Base-by-base conservation (phyloP, 1,140 invertebrate species). In the Protaetia brevitarsis region DNA sequence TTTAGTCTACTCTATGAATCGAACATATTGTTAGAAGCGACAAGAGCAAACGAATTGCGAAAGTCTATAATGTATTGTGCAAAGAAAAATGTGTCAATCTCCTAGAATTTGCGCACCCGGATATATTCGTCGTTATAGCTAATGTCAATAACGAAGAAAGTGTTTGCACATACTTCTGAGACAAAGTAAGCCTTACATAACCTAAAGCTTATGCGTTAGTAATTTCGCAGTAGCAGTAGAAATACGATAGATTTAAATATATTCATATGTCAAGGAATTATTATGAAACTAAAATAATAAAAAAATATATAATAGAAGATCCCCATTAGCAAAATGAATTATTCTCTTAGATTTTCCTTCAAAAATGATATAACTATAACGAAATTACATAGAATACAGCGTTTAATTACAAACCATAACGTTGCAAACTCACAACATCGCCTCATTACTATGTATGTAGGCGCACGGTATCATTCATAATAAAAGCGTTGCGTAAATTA, bases 31-130 rank as follows among this genome's bases (percentile, higher is more conserved):
- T 51, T 51, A 51, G 26, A 23, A 16, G 41, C n/a, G 16, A 16
- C 41, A 3, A 51, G 26, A 51, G 41, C 13, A 23, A 19, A 5
- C 19, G 19, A 19, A 23, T 23, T 19, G 41, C 41, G 41, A 51
- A 51, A 51, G 41, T 23, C 26, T 51, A n/a, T n/a, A 51, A 51
- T 51, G 16, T 23, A 37, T 37, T 23, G 19, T 51, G 6, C 13
- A 19, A 23, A 51, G 16, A 51, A 51, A 51, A 51, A 51, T 51
- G 19, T 51, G 41, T 23, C 41, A 51, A 51, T 51, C 11, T 51
- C 41, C 26, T 37, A 16, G 34, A 37, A 51, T 51, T 51, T 51
- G 13, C 41, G 26, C 26, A 51, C 41, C 41, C 19, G 41, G 5
- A 51, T 51, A 23, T 23, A 51, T 23, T 51, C 26, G 19, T 6